Percentiles rank a stretch among this genome's conserved stretches.
Conservation (phyloP, 2,888 invertebrate genomes). For the Drosophila sordidula region DNA sequence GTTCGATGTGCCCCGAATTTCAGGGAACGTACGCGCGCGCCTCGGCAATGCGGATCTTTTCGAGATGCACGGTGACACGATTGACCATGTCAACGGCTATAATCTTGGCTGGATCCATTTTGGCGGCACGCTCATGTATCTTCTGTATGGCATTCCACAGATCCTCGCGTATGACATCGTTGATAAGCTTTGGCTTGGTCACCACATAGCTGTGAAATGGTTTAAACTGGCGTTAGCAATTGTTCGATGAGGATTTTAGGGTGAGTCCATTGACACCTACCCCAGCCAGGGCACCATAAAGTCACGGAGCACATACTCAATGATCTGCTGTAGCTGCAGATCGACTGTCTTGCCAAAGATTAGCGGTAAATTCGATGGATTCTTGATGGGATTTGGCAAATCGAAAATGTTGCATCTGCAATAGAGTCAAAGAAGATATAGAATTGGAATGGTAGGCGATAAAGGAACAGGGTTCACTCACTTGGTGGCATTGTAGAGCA, state of each 20-base stretch:
- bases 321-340: constrained; percentile 91
- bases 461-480: constrained; percentile 51
- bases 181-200: constrained; percentile 88
- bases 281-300: constrained; percentile 91
- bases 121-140: constrained; percentile 90
- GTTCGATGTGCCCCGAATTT: neutral
- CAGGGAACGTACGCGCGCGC: constrained; percentile 88
- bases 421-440: neutral
- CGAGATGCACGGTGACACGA: constrained; percentile 93
- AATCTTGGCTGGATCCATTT: constrained; percentile 92
- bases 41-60: constrained; percentile 92
- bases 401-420: constrained; percentile 84
- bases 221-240: neutral
- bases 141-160: constrained; percentile 92
- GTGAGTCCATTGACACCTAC: constrained; percentile 51
- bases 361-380: constrained; percentile 89
- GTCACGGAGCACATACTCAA: constrained; percentile 92
- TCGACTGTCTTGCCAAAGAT: constrained; percentile 94
- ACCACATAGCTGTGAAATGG: constrained; percentile 86
- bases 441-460: neutral
- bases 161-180: constrained; percentile 90
- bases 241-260: neutral
- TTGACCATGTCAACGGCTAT: constrained; percentile 93
- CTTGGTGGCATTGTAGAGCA: constrained; percentile 85
- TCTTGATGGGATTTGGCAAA: constrained; percentile 84